These are phyloP conservation scores for Leucoraja erinaceus DNA, from an alignment of 2,113 vertebrate genomes.

Conservation along the genomic window DNA sequence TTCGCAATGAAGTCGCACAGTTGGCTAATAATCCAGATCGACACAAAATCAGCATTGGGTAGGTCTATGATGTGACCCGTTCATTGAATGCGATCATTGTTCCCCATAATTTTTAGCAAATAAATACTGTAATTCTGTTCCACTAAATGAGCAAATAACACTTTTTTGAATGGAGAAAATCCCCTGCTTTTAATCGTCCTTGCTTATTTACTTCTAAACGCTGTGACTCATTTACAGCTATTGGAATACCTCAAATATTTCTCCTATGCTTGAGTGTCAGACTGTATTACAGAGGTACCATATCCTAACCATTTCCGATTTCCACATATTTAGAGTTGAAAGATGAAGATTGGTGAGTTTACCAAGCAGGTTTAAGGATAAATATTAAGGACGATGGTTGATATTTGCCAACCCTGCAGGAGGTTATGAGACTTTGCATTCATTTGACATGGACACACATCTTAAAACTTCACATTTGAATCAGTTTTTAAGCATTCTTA, in stretches of 20 bases:
- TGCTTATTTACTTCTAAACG: neutral
- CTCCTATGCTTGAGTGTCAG: neutral
- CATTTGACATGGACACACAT: neutral
- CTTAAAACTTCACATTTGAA: neutral
- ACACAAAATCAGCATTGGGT: slow-evolving; percentile 82
- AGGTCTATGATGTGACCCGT: slow-evolving; percentile 41
- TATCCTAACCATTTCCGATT: neutral
- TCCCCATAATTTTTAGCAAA: neutral
- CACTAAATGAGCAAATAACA: neutral
- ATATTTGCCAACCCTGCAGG: neutral
- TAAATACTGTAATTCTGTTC: neutral
- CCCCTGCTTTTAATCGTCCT: neutral
- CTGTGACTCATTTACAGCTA: neutral
- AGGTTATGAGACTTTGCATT: too few relatives aligned
- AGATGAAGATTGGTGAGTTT: neutral
- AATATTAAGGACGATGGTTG: neutral
- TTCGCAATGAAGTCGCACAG: slow-evolving; percentile 87
- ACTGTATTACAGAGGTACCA: neutral
- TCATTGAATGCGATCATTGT: neutral
- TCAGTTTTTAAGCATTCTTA: neutral
- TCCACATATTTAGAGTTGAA: neutral
- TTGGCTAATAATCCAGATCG: slow-evolving; percentile 97
- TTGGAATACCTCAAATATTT: neutral
- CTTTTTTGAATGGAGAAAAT: neutral
- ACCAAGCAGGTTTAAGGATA: neutral